Evolutionary conservation across 2,797 vertebrate genomes (phyloP), one percentile per base, ranked within the genome.

Genomic region (Harpagifer antarcticus): DNA sequence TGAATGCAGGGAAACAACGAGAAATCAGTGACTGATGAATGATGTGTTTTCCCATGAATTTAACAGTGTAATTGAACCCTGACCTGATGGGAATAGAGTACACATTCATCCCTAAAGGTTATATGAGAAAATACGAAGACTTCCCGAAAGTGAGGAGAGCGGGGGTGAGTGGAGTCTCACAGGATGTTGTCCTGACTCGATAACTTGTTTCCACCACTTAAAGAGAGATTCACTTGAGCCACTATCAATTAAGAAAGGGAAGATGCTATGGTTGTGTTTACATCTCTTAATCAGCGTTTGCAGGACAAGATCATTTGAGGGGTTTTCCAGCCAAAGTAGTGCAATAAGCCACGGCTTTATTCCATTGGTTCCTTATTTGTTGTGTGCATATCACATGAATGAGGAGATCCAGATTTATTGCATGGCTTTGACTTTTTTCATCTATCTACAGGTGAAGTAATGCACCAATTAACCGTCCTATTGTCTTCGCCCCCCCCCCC

Each of bases 101-200:
- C 4, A 42, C 3, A 31, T 67, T 4, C 3, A 31, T 58, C n/a
- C 14, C 4, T 15, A 6, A 10, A 59, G 2, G 31, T 15, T 13
- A 48, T n/a, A 31, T 54, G 50, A 7, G 52, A 12, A 43, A 27
- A 15, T 17, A 14, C 5, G 14, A 75, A 57, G 5, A 45, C 57
- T 81, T 84, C 68, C 83, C 4, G 1, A 68, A 70, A 80, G 45
- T 63, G 37, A 60, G 2, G 37, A 45, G 56, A 27, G 4, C 15
- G 13, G 74, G 63, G 59, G 68, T 0, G 16, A 54, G 70, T 2
- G 3, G 9, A 62, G 72, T 75, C 78, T 77, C 80, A 84, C 50
- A 72, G 82, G 85, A 90, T 67, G 83, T 5, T 15, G 40, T 5
- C 16, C 31, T 44, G 17, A 37, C 33, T 43, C 20, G 9, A 27